Base-by-base conservation (phyloP, 2,113 vertebrate genomes). In the Hyperoodon ampullatus region DNA sequence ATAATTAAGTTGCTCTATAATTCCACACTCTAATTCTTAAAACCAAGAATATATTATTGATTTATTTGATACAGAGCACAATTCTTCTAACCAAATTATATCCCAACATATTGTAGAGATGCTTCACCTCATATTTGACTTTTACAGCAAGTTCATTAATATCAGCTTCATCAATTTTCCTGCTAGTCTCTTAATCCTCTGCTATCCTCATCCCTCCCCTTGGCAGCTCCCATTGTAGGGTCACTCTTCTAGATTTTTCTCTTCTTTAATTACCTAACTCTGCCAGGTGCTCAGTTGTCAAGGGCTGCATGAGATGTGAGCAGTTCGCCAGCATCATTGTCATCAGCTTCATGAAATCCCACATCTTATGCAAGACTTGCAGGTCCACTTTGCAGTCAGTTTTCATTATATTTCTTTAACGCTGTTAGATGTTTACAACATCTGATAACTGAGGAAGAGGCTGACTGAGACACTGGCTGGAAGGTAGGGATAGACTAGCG, bases 1-100 rank as follows among this genome's bases (percentile, higher is more conserved):
- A 82, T 83, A 94, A 97, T 92, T 77, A 87, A 47, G 74, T 63
- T 84, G 75, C 81, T 95, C 84, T 90, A 63, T 71, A n/a, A 80
- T 74, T 85, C 74, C 44, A 24, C 44, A 53, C 4, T 95, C 30
- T 68, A 58, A 39, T 78, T 87, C 89, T 78, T 47, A 60, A 83
- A 71, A 71, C 21, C 19, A 82, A 81, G 83, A 93, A 78, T 18
- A 8, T 33, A 86, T 93, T 60, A 72, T 5, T 90, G 74, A 92
- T 74, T 89, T 93, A 82, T 58, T 60, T 75, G 61, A 44, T 55
- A 88, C 68, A 93, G 39, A 92, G 33, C 19, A 72, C 55, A 66
- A 81, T 80, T 92, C 78, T 95, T 86, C 71, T 53, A 82, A 78
- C 35, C 6, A 26, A 44, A 71, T 96, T 81, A 42, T 24, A 88